Base-by-base conservation (phyloP, 2,113 vertebrate genomes). In the Todiramphus chloris region DNA sequence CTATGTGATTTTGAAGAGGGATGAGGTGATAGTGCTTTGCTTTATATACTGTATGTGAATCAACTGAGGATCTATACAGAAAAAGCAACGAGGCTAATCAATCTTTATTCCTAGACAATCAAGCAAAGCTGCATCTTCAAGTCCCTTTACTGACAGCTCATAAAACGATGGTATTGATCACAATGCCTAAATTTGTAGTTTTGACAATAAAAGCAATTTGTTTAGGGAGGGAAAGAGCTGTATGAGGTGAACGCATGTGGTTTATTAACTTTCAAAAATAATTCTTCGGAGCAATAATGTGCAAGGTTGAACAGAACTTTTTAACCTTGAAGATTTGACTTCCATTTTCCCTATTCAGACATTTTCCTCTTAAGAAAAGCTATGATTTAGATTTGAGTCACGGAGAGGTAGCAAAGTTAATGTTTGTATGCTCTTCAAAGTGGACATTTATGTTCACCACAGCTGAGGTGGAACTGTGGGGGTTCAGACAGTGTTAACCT, bases 161-260 rank as follows among this genome's bases (percentile, higher is more conserved):
- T 94, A 94, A 97, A 96, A 95, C 2, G 37, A 75, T 43, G 43
- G 27, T 97, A 97, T 97, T 73, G 97, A 98, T 97, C 83, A 70
- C 50, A 21, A 30, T 18, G 59, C 79, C 93, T 51, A 60, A 96
- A 97, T 97, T 95, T 96, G 97, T 97, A 86, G 91, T 89, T 97
- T 82, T 96, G 96, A 96, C 96, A 94, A 96, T 97, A 97, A 97
- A 97, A 97, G 92, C 83, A 85, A 97, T 97, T 97, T 98, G 93
- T 97, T 96, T 95, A 81, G 72, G 73, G 83, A 70, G 63, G 89
- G 88, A 70, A 87, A 20, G 11, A 74, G 55, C 78, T 67, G 3
- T 68, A 86, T 12, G 87, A 95, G 89, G 87, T 75, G 81, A 94
- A 90, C 1, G 43, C 76, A 78, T 60, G 64, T 74, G 59, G 66